These are phyloP conservation scores for Andrena marginata DNA, from an alignment of 2,888 invertebrate species.

Conservation along the genomic window DNA sequence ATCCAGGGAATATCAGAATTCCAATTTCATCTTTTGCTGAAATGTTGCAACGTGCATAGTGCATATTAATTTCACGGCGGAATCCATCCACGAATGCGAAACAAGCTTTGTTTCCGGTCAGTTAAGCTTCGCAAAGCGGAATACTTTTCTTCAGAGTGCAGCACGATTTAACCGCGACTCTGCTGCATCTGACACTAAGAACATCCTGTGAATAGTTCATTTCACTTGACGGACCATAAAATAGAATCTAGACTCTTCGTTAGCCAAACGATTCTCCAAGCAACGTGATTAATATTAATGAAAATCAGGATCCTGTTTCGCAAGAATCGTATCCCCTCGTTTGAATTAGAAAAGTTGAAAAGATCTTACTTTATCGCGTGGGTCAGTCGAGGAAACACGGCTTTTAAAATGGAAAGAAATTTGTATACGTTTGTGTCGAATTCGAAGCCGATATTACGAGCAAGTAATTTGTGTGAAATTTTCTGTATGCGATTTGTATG, in stretches of 20 bases:
- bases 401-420: not conserved
- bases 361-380: not conserved
- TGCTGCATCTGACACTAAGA: constrained; percentile 9
- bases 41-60: not conserved
- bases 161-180: constrained; percentile 16
- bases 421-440: not conserved
- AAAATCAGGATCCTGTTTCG: not conserved
- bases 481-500: constrained; percentile 10
- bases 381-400: too few relatives aligned
- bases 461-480: not conserved
- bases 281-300: constrained; percentile 11
- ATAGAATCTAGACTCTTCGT: not conserved
- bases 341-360: not conserved
- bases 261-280: not conserved
- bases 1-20: not conserved
- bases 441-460: not conserved
- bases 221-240: constrained; percentile 14
- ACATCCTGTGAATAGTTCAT: constrained; percentile 16
- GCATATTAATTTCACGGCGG: constrained; percentile 26
- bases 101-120: constrained; percentile 14
- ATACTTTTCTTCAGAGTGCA: not conserved
- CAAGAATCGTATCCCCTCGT: not conserved
- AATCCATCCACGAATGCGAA: constrained; percentile 1
- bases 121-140: constrained; percentile 12
- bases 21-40: constrained; percentile 6